phyloP scores from a whole-genome alignment of 2,113 vertebrate species.

The Xiphophorus couchianus region DNA sequence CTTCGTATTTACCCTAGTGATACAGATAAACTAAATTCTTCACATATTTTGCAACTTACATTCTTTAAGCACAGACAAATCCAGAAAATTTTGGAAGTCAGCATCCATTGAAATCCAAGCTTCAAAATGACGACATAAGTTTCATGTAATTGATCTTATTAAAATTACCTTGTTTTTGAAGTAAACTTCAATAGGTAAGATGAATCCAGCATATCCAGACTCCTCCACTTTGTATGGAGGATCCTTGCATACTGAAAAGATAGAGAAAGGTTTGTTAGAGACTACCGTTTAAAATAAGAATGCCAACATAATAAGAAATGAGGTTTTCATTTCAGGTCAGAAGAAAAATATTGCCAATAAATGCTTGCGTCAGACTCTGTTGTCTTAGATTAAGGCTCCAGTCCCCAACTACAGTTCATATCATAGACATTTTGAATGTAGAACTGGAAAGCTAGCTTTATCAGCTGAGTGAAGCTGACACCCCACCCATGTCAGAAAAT shows the following conservation, averaged over 20 bases:
- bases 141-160: not conserved
- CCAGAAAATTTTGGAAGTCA: not conserved
- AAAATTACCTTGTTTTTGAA: conserved; percentile 95
- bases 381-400: not conserved
- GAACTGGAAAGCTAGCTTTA: too few species aligned
- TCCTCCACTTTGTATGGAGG: conserved; percentile 99
- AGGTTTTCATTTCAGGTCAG: too few species aligned
- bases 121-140: not conserved
- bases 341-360: too few species aligned
- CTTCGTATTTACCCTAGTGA: not conserved
- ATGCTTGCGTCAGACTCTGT: too few species aligned
- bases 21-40: too few species aligned
- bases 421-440: too few species aligned
- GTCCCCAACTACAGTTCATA: too few species aligned
- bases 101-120: not conserved
- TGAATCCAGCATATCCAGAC: conserved; percentile 97
- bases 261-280: conserved; percentile 20
- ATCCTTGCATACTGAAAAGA: conserved; percentile 93
- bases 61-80: too few species aligned
- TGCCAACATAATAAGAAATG: not conserved
- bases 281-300: not conserved
- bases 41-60: too few species aligned
- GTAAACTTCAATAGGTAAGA: conserved; percentile 98
- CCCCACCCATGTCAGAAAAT: too few species aligned
- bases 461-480: too few species aligned